phyloP scores from a whole-genome alignment of 1,140 invertebrate genomes.

The Cydia splendana region DNA sequence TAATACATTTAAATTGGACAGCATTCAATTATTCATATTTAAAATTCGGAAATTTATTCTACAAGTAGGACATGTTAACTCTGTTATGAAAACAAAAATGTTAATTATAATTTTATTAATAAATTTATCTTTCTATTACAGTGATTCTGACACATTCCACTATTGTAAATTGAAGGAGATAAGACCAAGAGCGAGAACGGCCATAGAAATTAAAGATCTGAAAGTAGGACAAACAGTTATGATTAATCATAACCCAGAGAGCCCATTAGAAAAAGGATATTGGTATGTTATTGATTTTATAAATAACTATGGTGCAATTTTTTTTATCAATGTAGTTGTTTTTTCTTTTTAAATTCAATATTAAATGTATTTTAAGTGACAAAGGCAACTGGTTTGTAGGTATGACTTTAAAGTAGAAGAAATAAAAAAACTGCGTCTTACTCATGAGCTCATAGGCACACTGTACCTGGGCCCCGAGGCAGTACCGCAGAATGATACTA shows the following conservation, averaged over 20 bases:
- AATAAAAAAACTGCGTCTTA: constrained; percentile 61
- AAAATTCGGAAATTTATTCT: too few species aligned
- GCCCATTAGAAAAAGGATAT: constrained; percentile 84
- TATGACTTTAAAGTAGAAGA: constrained; percentile 79
- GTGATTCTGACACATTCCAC: constrained; percentile 69
- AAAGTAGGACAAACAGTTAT: constrained; percentile 84
- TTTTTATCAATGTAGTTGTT: too few species aligned
- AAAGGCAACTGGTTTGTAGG: constrained; percentile 53
- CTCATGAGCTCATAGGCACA: constrained; percentile 68
- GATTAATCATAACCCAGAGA: constrained; percentile 89
- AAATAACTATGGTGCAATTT: neutral
- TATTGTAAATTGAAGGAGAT: constrained; percentile 79
- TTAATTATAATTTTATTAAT: constrained; percentile 1
- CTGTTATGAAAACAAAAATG: neutral
- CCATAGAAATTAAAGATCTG: constrained; percentile 81
- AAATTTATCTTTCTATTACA: constrained; percentile 51
- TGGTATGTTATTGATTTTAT: constrained; percentile 82
- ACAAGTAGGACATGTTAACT: neutral
- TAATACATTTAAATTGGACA: too few species aligned
- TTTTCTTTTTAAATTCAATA: too few species aligned
- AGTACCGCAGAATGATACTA: constrained; percentile 80
- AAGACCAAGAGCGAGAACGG: constrained; percentile 83
- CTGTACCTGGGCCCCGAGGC: constrained; percentile 73
- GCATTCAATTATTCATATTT: too few species aligned
- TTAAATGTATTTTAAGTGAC: too few species aligned